Percentiles rank a stretch among this genome's conserved stretches.
Evolutionary conservation across 2,797 vertebrate species (phyloP).

Genomic region (Xerus rutilus): DNA sequence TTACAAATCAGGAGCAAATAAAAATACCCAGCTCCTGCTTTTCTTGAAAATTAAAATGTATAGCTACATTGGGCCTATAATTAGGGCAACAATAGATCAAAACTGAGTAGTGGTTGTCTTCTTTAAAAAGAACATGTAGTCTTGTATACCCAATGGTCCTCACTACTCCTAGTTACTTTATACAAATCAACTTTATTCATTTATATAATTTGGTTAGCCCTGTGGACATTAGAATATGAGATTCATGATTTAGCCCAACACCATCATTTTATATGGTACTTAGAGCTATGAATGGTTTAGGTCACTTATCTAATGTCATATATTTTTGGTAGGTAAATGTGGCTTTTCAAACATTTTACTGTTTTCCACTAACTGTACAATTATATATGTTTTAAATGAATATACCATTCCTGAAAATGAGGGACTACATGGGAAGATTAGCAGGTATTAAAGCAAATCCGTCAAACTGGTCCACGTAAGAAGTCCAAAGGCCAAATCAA

Average conservation of each 20-base stretch:
- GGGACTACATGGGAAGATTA: background rate
- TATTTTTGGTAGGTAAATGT: background rate
- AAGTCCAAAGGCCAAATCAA: background rate
- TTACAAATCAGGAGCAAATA: conserved; percentile 11
- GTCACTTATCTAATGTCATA: conserved; percentile 22
- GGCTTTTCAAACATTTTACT: conserved; percentile 44
- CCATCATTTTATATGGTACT: conserved; percentile 5
- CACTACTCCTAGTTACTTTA: too few species aligned
- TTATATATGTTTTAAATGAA: conserved; percentile 46
- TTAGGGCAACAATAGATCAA: conserved; percentile 7
- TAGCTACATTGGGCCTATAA: background rate
- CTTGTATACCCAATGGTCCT: too few species aligned
- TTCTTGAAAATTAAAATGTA: conserved; percentile 41
- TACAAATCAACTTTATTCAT: background rate
- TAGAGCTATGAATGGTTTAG: conserved; percentile 12
- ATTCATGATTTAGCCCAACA: background rate
- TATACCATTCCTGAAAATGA: conserved; percentile 30
- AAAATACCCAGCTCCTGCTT: conserved; percentile 17
- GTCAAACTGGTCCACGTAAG: background rate
- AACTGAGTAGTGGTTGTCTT: background rate
- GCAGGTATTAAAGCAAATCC: background rate
- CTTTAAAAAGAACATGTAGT: too few species aligned
- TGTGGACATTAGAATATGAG: background rate
- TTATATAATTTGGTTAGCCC: conserved; percentile 25
- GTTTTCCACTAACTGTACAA: background rate